Base-by-base conservation (phyloP, 2,888 invertebrate species). In the Apamea sordens region DNA sequence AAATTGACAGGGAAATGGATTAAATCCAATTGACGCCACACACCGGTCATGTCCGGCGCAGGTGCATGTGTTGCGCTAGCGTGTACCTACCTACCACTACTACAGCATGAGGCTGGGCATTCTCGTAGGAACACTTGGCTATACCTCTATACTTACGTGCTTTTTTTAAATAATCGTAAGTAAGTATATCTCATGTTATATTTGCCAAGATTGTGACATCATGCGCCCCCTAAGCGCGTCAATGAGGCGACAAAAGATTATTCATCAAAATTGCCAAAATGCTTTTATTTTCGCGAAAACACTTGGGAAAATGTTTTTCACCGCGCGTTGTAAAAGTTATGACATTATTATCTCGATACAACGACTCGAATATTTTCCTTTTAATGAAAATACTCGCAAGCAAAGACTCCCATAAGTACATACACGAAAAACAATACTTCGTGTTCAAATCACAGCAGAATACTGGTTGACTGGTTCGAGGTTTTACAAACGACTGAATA, bases 301-400 rank as follows among this genome's bases (percentile, higher is more conserved):
- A 53, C 47, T 83, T 59, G 15, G 24, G 47, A 71, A 64, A 41
- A 76, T 73, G 59, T 41, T 64, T 24, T 67, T 73, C 63, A 70
- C 64, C 67, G 44, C 64, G 24, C 63, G 24, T 67, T 73, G 24
- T 61, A 21, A 75, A 73, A 70, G 28, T 78, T 70, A 65, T 50
- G 74, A 71, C 73, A 59, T 84, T 86, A 75, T 87, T 84, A 71
- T 84, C 76, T 53, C 47, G 15, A 76, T 68, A 84, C 41, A 84
- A 71, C 18, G 63, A 28, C 53, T 69, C 18, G 7, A 64, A 79
- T 84, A 71, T 76, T 84, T 71, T 73, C 50, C 11, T 87, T 82
- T 56, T 56, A 67, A 36, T 76, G 63, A 56, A 68, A 74, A 63
- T 56, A 32, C 24, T 69, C 13, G 24, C 36, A 61, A 73, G 1